A percentile compares a stretch with the other conserved stretches of the same genome.
Evolutionary conservation across 2,797 vertebrate genomes (phyloP).

Genomic region (Eulemur coronatus): DNA sequence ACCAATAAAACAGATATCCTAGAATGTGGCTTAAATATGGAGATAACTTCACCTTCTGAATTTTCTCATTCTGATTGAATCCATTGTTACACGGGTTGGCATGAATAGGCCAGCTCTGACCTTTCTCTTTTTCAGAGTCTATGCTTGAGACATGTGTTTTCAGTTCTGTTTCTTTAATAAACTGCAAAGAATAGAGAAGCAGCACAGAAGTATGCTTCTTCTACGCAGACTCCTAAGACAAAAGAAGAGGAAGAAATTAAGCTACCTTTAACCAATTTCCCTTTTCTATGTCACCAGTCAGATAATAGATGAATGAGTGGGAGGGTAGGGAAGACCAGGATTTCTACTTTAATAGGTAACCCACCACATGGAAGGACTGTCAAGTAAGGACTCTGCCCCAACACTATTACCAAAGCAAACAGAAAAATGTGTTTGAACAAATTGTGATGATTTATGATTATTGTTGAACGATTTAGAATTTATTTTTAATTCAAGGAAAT

Average conservation of each 20-base stretch:
- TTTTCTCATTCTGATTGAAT: neutral
- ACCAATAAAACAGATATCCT: neutral
- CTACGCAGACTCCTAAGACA: neutral
- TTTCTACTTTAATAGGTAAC: neutral
- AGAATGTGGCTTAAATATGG: neutral
- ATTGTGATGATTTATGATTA: neutral
- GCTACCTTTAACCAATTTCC: neutral
- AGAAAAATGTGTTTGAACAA: neutral
- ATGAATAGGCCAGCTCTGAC: accelerated
- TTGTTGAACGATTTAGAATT: neutral
- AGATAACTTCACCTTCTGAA: neutral
- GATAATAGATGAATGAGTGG: neutral
- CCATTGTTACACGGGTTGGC: neutral
- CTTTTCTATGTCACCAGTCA: neutral
- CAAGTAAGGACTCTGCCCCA: neutral
- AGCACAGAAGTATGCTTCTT: neutral
- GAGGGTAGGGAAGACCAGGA: neutral
- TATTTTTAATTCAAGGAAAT: neutral
- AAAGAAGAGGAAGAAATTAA: neutral
- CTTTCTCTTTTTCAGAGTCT: neutral
- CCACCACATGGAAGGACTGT: neutral
- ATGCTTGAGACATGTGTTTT: neutral
- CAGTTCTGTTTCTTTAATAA: neutral
- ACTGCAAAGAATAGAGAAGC: neutral
- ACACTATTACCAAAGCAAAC: neutral